phyloP scores from a whole-genome alignment of 2,113 vertebrate species.

The Anolis carolinensis region DNA sequence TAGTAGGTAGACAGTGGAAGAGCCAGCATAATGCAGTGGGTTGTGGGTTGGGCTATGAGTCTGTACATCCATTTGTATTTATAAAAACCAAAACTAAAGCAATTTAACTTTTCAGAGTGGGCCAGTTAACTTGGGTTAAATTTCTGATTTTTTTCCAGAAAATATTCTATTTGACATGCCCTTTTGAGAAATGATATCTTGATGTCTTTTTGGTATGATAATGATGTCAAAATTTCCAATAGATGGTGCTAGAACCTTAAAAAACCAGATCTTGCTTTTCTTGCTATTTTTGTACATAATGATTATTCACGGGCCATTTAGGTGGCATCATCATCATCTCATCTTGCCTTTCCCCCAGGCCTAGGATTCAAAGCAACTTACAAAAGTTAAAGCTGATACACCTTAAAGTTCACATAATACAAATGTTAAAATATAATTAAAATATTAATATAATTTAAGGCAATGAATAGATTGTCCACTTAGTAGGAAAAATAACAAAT shows the following conservation, averaged over 20 bases:
- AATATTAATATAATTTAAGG: too few relatives aligned
- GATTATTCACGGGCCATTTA: neutral
- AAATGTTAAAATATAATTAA: too few relatives aligned
- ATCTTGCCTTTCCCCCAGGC: too few relatives aligned
- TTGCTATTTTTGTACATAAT: neutral
- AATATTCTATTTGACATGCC: neutral
- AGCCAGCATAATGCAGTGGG: too few relatives aligned
- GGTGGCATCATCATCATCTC: neutral
- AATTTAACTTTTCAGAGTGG: neutral
- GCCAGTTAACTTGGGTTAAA: neutral
- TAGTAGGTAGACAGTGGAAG: too few relatives aligned
- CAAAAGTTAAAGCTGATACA: too few relatives aligned
- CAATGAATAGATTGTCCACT: too few relatives aligned
- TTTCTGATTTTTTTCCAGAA: neutral
- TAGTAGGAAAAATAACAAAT: too few relatives aligned
- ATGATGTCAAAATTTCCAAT: constrained; percentile 51
- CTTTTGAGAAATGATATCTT: neutral
- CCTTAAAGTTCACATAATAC: too few relatives aligned
- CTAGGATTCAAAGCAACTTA: too few relatives aligned
- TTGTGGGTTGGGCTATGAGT: too few relatives aligned
- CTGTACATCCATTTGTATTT: neutral
- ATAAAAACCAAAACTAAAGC: too few relatives aligned
- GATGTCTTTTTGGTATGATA: neutral
- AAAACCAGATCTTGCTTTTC: constrained; percentile 27
- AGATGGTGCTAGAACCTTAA: constrained; percentile 72